Evolutionary conservation across 2,797 vertebrate species (phyloP), one percentile per base, ranked within the genome.

Genomic region (Hylomyscus alleni): DNA sequence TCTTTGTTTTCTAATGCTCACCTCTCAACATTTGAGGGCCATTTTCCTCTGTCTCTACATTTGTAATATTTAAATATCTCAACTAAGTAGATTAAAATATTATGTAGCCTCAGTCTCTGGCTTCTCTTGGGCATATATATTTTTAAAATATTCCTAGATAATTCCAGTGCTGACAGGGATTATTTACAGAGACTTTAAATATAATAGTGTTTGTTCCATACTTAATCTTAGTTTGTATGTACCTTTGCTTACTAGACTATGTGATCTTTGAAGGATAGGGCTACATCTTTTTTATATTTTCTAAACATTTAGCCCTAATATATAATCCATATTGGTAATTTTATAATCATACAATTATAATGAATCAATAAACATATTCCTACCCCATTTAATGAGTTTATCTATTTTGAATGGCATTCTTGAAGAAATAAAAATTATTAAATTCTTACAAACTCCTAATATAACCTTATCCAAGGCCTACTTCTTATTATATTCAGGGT

Each of bases 211-310:
- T 58, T 76, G 40, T 6, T 34, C 19, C 44, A 73, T 67, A 31
- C 80, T 82, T 95, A 47, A 65, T 47, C 58, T 90, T 77, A 86
- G 19, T 93, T 91, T 86, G n/a, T 2, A 67, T 62, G 17, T 54
- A 37, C 80, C 37, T 47, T 67, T 67, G 19, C 22, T 83, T n/a
- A 47, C 56, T 37, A 65, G 29, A n/a, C 22, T n/a, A 44, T 80
- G 31, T 83, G 37, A 34, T 69, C 13, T 78, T 91, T 83, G 77
- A 95, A 47, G 73, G n/a, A 69, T n/a, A 85, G 26, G 20, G 26
- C n/a, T 31, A 72, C n/a, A 20, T 17, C n/a, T 58, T 37, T 62
- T 85, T 96, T 62, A 24, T 29, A 77, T 17, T 83, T 15, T 93
- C 89, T 75, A 75, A 93, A 77, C 15, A 75, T 2, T 15, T 60